Conservation (phyloP, 1,140 invertebrate species). For the Charaxes varanes region DNA sequence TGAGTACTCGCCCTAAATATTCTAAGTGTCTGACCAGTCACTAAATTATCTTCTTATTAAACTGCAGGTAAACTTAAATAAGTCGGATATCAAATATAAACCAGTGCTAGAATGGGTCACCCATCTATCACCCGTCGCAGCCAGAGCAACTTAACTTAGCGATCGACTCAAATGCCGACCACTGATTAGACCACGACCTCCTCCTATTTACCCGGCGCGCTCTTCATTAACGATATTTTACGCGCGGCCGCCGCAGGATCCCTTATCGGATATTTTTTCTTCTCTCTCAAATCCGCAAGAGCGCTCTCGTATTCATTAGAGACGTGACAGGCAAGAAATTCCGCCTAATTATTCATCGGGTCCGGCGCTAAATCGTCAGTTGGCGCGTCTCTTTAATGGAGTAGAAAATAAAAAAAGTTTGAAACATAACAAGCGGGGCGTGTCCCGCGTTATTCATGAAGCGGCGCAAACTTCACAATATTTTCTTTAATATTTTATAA, state of each 20-base stretch:
- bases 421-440: conserved; percentile 56
- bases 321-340: conserved; percentile 66
- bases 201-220: conserved; percentile 55
- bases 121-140: too few relatives aligned
- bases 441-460: conserved; percentile 56
- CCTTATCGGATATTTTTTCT: conserved; percentile 33
- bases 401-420: conserved; percentile 57
- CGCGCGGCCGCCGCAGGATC: conserved; percentile 38
- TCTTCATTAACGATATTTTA: conserved; percentile 53
- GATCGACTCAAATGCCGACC: too few relatives aligned
- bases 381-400: too few relatives aligned
- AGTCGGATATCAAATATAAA: too few relatives aligned
- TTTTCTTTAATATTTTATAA: conserved; percentile 44
- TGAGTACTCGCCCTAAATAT: too few relatives aligned
- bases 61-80: too few relatives aligned
- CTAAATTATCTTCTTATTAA: too few relatives aligned
- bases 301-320: conserved; percentile 65
- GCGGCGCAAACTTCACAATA: conserved; percentile 27
- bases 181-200: too few relatives aligned
- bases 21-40: too few relatives aligned
- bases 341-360: conserved; percentile 65
- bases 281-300: conserved; percentile 19
- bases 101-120: too few relatives aligned
- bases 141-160: too few relatives aligned
- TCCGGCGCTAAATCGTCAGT: conserved; percentile 57